Evolutionary conservation across 2,888 invertebrate genomes (phyloP), one percentile per base, ranked within the genome.

Genomic region (Horisme vitalbata): DNA sequence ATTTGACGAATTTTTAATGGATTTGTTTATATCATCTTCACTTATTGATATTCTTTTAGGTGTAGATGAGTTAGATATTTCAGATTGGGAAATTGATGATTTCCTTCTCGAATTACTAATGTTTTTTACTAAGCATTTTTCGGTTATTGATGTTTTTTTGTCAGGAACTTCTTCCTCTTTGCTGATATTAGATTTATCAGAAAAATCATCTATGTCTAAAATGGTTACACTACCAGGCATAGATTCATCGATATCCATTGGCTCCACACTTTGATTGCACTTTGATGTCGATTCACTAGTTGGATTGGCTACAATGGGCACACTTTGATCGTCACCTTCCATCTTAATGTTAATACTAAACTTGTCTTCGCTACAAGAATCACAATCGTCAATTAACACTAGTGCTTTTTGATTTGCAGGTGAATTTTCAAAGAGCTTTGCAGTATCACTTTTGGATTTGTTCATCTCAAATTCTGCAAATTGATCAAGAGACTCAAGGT

Each of bases 221-320:
- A 78, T 49, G 7, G 77, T 65, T 20, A 75, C 41, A 65, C 72
- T 77, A 49, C 68, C 74, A 31, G 83, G 79, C 41, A 89, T 71
- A 7, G 84, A 81, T 69, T 81, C 84, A 66, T 89, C 89, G 61
- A 89, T 68, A 65, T 89, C 89, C 88, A 89, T 89, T 13, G 88
- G 86, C 65, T 89, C 88, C 57, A 73, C 79, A 46, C 69, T 27
- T 23, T 41, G 72, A 15, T 71, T 57, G 58, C 75, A 68, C 45
- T 24, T 58, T 31, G 52, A 41, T n/a, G 45, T 35, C 6, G 48
- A 45, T 41, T 64, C 23, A 10, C 57, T 51, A 36, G 44, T 52
- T 9, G 57, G 12, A 48, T 75, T 68, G 31, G 69, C 57, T 36
- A 83, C 62, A 37, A 78, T 72, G 21, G 86, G 86, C 1, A 84